Evolutionary conservation across 2,888 invertebrate species (phyloP).

Genomic region (Pseudanteris insignis): DNA sequence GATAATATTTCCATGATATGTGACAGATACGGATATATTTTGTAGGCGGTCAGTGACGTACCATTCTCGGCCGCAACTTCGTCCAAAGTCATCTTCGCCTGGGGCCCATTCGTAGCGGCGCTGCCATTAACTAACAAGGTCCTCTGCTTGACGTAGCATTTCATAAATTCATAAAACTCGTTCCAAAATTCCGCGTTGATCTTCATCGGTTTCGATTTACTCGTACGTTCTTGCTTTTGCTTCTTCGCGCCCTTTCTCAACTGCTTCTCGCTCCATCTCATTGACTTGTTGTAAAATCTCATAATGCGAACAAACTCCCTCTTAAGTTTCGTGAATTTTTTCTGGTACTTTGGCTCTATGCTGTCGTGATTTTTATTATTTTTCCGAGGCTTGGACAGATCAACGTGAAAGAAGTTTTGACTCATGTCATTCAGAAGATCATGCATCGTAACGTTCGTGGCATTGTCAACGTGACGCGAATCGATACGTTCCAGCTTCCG

Average conservation of each 20-base stretch:
- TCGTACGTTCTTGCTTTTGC: slow-evolving; percentile 48
- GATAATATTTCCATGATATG: slow-evolving; percentile 65
- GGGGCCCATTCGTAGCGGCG: slow-evolving; percentile 60
- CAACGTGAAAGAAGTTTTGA: slow-evolving; percentile 63
- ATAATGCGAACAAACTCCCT: slow-evolving; percentile 62
- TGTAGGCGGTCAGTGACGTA: slow-evolving; percentile 60
- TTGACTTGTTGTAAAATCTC: slow-evolving; percentile 62
- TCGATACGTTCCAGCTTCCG: slow-evolving; percentile 62
- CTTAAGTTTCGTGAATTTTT: slow-evolving; percentile 61
- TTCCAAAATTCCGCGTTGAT: slow-evolving; percentile 58
- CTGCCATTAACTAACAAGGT: slow-evolving; percentile 54
- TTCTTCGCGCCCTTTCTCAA: slow-evolving; percentile 56
- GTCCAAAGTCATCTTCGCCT: slow-evolving; percentile 60
- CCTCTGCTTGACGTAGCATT: slow-evolving; percentile 61
- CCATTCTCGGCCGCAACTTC: slow-evolving; percentile 60
- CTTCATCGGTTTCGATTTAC: slow-evolving; percentile 52
- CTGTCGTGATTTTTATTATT: slow-evolving; percentile 51
- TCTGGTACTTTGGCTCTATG: slow-evolving; percentile 58
- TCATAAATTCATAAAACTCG: slow-evolving; percentile 64
- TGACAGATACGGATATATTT: slow-evolving; percentile 65
- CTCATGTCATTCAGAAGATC: slow-evolving; percentile 63
- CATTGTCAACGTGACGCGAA: slow-evolving; percentile 54
- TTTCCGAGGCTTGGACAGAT: slow-evolving; percentile 56
- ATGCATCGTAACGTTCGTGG: slow-evolving; percentile 62
- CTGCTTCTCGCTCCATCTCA: slow-evolving; percentile 63